phyloP scores from a whole-genome alignment of 2,888 invertebrate genomes.

The Chorisops tibialis region DNA sequence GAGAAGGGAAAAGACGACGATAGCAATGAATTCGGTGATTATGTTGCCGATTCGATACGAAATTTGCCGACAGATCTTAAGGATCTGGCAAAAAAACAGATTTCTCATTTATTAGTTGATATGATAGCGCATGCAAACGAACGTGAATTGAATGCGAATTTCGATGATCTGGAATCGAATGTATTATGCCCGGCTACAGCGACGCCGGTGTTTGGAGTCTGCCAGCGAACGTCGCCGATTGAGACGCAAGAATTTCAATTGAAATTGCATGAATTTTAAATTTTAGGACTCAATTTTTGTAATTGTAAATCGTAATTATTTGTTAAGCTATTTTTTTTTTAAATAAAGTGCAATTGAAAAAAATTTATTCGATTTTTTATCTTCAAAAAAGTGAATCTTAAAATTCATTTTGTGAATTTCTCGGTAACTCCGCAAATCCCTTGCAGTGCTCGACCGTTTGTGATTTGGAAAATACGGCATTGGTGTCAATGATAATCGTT shows the following conservation, averaged over 20 bases:
- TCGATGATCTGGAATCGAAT: not conserved
- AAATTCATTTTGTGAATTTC: too few relatives aligned
- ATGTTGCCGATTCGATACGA: conserved; percentile 14
- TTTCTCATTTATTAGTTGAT: conserved; percentile 10
- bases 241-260: conserved; percentile 16
- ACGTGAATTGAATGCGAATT: not conserved
- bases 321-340: too few relatives aligned
- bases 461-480: too few relatives aligned
- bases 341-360: too few relatives aligned
- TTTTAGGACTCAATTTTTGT: too few relatives aligned
- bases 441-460: too few relatives aligned
- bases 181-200: not conserved
- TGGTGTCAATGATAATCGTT: too few relatives aligned
- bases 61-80: conserved; percentile 13
- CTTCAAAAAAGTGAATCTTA: too few relatives aligned
- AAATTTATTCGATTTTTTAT: too few relatives aligned
- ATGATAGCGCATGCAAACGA: conserved; percentile 2
- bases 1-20: not conserved
- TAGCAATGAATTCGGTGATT: conserved; percentile 2
- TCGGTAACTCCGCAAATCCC: too few relatives aligned
- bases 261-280: conserved; percentile 10
- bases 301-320: too few relatives aligned
- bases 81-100: conserved; percentile 15
- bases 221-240: conserved; percentile 4
- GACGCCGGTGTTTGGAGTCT: not conserved